Evolutionary conservation across 2,113 vertebrate species (phyloP), one percentile per base, ranked within the genome.

Genomic region (Menura novaehollandiae): DNA sequence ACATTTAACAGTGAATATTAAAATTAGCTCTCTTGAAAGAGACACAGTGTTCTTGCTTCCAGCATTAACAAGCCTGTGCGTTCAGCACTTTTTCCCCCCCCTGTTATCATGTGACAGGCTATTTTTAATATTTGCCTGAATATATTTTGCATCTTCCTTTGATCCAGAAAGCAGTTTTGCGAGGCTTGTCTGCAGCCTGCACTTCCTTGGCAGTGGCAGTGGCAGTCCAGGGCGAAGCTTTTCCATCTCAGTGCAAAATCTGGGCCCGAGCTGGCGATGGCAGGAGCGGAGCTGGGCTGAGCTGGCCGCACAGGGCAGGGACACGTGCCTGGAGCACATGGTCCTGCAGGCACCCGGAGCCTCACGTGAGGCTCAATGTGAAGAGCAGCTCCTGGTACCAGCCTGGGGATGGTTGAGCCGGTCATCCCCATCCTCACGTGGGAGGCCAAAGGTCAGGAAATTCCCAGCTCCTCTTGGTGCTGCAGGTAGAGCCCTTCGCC

Each of bases 321-420:
- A 94, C 98, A 97, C 95, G 97, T 98, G 98, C 93, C 85, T 18
- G 27, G 32, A 82, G 96, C 97, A 95, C 97, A 96, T 53, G 77
- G 96, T 59, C 81, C 89, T 9, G 85, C 85, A 58, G 88, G 80
- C 88, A 74, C 24, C 82, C 78, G 6, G 20, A 37, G 89, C 91
- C 90, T 97, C 91, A 94, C 92, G 77, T 59, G 80, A 97, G 95
- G 86, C 88, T 59, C 64, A 62, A 94, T 95, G 93, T 88, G 89
- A 69, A 94, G 43, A 85, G 94, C 87, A 67, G 91, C 51, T 41
- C 68, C 60, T 0, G 1, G 59, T 26, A 52, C 80, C 95, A 67
- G 81, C 95, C 67, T 5, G 56, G 21, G 10, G 52, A 2, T 0
- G 26, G 6, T 15, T 80, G 26, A 39, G 71, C 77, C 1, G 43